Conservation (phyloP, 37 sponge, comb jelly and placozoan genomes). For the Geodia barretti region DNA sequence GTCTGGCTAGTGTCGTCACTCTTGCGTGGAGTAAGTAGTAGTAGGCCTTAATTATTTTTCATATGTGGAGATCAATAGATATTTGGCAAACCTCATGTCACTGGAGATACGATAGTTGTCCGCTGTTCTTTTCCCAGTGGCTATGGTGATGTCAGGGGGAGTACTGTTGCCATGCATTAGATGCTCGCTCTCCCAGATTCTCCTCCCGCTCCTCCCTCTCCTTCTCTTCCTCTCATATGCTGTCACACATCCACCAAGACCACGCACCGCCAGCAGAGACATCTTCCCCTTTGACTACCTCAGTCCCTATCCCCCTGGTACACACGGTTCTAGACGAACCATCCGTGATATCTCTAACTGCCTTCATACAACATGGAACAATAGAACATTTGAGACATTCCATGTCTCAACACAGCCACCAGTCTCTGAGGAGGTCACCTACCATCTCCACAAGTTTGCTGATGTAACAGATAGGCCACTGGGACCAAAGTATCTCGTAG, state of each 20-base stretch:
- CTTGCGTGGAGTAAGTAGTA: too few relatives aligned
- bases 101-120: too few relatives aligned
- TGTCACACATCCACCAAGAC: background rate
- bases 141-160: background rate
- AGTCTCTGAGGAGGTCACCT: background rate
- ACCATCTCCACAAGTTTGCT: background rate
- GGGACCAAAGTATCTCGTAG: slow-evolving; percentile 41
- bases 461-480: background rate
- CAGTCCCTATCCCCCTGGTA: slow-evolving; percentile 46
- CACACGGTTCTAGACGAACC: slow-evolving; percentile 32
- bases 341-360: slow-evolving; percentile 31
- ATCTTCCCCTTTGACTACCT: slow-evolving; percentile 45
- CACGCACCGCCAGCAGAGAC: background rate
- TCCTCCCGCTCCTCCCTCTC: background rate
- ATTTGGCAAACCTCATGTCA: too few relatives aligned
- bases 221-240: background rate
- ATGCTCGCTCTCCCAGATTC: background rate
- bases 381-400: slow-evolving; percentile 33
- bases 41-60: too few relatives aligned
- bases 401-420: background rate
- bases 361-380: slow-evolving; percentile 33
- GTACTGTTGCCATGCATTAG: too few relatives aligned
- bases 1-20: too few relatives aligned
- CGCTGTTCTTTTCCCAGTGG: too few relatives aligned
- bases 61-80: too few relatives aligned